phyloP scores from a whole-genome alignment of 2,113 vertebrate genomes.

The Trichomycterus rosablanca region DNA sequence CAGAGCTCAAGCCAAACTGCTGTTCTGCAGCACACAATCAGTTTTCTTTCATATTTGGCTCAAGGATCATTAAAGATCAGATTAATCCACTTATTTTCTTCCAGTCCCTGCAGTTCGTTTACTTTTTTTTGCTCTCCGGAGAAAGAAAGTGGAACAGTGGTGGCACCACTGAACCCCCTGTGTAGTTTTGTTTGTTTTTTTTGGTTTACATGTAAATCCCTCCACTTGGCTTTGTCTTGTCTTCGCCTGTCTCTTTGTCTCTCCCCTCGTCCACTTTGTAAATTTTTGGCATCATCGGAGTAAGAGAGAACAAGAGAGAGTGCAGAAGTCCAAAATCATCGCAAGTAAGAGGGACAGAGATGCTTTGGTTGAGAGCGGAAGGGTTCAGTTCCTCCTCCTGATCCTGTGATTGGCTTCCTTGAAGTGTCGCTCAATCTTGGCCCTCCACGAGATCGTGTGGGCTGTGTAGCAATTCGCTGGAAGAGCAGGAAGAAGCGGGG shows the following conservation, averaged over 20 bases:
- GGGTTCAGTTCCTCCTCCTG: constrained; percentile 59
- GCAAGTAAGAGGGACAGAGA: constrained; percentile 56
- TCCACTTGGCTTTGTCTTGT: constrained; percentile 53
- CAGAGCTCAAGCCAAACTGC: constrained; percentile 53
- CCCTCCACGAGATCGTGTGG: constrained; percentile 70
- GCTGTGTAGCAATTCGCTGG: constrained; percentile 74
- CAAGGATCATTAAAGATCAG: constrained; percentile 47
- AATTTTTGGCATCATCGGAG: constrained; percentile 75
- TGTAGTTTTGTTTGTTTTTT: too few species aligned
- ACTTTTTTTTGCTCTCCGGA: constrained; percentile 21
- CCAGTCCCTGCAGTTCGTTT: constrained; percentile 33
- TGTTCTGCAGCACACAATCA: constrained; percentile 54
- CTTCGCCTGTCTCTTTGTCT: constrained; percentile 60
- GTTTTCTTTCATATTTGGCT: constrained; percentile 68
- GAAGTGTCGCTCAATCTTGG: constrained; percentile 73
- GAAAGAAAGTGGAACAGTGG: constrained; percentile 11
- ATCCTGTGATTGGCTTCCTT: constrained; percentile 64
- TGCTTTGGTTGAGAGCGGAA: constrained; percentile 75
- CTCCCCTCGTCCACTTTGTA: constrained; percentile 68
- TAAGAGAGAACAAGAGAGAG: constrained; percentile 61
- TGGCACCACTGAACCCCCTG: constrained; percentile 38
- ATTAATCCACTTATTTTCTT: constrained; percentile 17
- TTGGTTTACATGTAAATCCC: constrained; percentile 64
- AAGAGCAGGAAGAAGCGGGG: constrained; percentile 74
- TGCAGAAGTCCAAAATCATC: constrained; percentile 29